Conservation (phyloP, 2,113 vertebrate genomes). For the Sapayoa aenigma region DNA sequence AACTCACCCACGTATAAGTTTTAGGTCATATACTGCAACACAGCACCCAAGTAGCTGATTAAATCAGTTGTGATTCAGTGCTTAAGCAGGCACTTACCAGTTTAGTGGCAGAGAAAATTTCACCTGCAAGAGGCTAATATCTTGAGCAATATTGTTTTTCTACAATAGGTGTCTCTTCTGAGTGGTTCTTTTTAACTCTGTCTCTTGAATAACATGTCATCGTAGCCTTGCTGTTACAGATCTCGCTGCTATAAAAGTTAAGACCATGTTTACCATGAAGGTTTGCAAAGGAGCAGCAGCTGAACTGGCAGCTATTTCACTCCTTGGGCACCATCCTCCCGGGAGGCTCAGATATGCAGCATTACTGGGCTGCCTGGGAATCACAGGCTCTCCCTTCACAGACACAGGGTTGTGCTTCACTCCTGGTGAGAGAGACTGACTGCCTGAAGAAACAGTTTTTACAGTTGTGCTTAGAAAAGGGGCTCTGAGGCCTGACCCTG, state of each 20-base stretch:
- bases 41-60: neutral
- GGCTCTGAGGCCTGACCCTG: neutral
- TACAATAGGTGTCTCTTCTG: neutral
- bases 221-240: neutral
- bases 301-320: neutral
- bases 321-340: neutral
- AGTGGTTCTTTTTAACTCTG: neutral
- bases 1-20: rapidly evolving
- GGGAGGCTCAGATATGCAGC: neutral
- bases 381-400: neutral
- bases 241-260: neutral
- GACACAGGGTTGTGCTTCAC: rapidly evolving
- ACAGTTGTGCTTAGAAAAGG: neutral
- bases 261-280: neutral
- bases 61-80: neutral
- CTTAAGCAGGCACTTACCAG: neutral
- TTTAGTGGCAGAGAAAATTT: neutral
- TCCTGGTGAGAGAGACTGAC: neutral
- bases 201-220: neutral
- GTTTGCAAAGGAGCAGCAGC: neutral
- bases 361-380: neutral
- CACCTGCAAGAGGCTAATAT: neutral
- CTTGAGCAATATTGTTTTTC: neutral
- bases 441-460: neutral
- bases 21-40: neutral